Percentiles rank a stretch among this genome's conserved stretches.
Evolutionary conservation across 2,797 vertebrate genomes (phyloP).

Genomic region (Carcharodon carcharias): DNA sequence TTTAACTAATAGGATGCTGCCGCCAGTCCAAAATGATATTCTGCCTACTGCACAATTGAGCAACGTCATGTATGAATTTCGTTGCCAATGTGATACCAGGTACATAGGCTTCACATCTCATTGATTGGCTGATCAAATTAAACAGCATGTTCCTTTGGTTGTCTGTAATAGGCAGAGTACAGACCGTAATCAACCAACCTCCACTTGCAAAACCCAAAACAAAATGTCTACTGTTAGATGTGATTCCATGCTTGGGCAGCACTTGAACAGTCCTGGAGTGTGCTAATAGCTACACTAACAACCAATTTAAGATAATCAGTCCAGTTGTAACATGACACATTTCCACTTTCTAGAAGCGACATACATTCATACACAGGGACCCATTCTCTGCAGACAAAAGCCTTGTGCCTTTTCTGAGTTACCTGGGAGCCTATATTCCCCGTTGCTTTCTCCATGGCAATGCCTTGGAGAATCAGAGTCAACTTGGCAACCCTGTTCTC

Average conservation of each 20-base stretch:
- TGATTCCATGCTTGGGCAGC: background rate
- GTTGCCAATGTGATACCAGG: background rate
- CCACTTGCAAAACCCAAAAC: background rate
- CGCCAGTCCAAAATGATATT: background rate
- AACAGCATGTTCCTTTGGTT: background rate
- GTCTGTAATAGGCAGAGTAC: too few species aligned
- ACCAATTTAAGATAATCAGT: background rate
- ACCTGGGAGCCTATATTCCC: background rate
- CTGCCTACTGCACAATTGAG: background rate
- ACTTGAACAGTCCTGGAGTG: background rate
- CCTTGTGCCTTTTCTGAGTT: background rate
- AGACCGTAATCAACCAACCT: too few species aligned
- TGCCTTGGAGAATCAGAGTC: too few species aligned
- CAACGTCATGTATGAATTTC: background rate
- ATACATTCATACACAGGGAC: background rate
- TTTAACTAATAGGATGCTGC: background rate
- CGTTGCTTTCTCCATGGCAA: background rate
- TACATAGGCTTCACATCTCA: background rate
- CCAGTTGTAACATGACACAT: background rate
- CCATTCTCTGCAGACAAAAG: background rate
- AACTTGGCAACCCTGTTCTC: too few species aligned
- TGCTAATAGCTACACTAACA: background rate
- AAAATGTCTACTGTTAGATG: background rate
- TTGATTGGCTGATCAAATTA: background rate
- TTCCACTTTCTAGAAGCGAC: background rate